Evolutionary conservation across 2,113 vertebrate genomes (phyloP).

Genomic region (Mesembrinibis cayennensis): DNA sequence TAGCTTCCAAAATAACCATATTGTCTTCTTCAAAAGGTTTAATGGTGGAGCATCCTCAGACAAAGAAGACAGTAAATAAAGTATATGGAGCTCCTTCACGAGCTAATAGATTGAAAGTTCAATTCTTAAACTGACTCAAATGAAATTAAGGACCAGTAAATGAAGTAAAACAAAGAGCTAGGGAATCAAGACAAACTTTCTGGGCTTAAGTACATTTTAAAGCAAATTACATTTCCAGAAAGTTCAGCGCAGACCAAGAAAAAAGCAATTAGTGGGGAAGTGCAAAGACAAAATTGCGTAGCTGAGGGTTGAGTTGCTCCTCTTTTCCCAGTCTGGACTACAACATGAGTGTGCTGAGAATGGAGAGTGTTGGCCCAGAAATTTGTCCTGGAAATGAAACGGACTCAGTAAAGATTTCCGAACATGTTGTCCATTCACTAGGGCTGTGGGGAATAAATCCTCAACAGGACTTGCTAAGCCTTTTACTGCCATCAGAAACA

Average conservation of each 20-base stretch:
- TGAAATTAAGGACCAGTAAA: background rate
- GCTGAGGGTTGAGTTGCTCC: background rate
- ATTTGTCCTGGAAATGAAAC: background rate
- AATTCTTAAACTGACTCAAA: background rate
- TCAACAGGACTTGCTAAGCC: background rate
- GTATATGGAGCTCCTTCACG: background rate
- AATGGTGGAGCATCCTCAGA: background rate
- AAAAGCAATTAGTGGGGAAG: background rate
- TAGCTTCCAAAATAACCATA: background rate
- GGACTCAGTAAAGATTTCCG: background rate
- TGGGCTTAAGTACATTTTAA: background rate
- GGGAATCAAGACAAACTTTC: background rate
- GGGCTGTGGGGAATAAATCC: background rate
- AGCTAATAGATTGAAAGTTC: background rate
- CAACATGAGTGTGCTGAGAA: background rate
- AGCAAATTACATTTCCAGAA: background rate
- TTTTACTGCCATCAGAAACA: background rate
- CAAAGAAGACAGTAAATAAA: background rate
- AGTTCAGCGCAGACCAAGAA: background rate
- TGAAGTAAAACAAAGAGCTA: background rate
- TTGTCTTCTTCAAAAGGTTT: background rate
- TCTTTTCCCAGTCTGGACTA: background rate
- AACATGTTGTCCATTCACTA: too few species aligned
- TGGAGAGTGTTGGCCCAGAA: background rate
- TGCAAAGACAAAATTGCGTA: background rate